Base-by-base conservation (phyloP, 2,113 vertebrate species). In the Thalassarche chlororhynchos region DNA sequence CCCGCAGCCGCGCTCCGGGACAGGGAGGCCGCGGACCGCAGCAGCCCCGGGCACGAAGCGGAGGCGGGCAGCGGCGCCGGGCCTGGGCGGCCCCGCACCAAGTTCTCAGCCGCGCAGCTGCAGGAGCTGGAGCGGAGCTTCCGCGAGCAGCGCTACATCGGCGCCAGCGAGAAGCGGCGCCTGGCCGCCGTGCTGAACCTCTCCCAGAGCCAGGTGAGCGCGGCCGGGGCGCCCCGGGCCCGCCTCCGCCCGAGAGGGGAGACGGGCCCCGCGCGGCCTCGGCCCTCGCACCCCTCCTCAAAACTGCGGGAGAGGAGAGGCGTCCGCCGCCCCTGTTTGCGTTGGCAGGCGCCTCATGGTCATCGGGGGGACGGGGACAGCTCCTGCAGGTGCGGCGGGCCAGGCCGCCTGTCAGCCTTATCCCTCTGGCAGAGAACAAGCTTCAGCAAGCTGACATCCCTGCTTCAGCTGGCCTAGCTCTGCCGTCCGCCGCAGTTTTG, bases 41-140 rank as follows among this genome's bases (percentile, higher is more conserved):
- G 40, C 96, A 97, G 98, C 8, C 65, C 97, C 52, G 90, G 93
- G 6, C 96, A 95, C 13, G 92, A 32, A 2, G 75, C 54, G 12
- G 93, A 97, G 32, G 5, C 3, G 13, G 97, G 32, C 26, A 72
- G 36, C 4, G 31, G 44, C 3, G 3, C 44, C 5, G 17, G 29
- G 1, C 92, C 95, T 61, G 98, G 98, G 15, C 93, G 99, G 1
- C 52, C 98, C 69, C 97, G 99, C 90, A 99, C 99, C 16, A 99
- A 99, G 93, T 99, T 99, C 95, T 98, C 98, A 3, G 84, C 97
- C 0, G 97, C 97, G 34, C 99, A 99, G 97, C 98, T 99, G 85
- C 95, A 88, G 92, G 99, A 98, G 60, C 97, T 99, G 84, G 98
- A 99, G 68, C 98, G 98, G 64, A 99, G 98, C 89, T 99, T 99